phyloP scores from a whole-genome alignment of 1,140 invertebrate genomes.

The Ylistrum balloti region DNA sequence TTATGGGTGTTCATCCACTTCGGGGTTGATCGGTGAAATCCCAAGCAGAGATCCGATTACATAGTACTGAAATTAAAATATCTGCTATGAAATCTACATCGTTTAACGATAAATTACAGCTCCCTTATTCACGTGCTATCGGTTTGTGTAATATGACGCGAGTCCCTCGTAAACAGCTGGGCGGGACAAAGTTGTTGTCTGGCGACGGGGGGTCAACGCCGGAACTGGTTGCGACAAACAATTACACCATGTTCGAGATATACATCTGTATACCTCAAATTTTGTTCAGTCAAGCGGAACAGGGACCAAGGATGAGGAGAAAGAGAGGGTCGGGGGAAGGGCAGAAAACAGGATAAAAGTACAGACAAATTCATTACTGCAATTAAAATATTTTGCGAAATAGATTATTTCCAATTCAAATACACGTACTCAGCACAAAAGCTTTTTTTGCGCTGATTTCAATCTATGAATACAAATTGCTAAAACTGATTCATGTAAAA shows the following conservation, averaged over 20 bases:
- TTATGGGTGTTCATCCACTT: not conserved
- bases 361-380: no score
- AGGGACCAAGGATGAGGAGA: not conserved
- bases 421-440: no score
- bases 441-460: no score
- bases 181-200: constrained; percentile 11
- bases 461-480: no score
- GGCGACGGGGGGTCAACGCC: constrained; percentile 13
- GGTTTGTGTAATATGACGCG: not conserved
- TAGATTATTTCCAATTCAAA: no score
- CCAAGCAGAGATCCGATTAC: not conserved
- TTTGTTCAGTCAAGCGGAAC: not conserved
- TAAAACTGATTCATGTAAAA: no score
- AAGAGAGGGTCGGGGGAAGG: not conserved
- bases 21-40: not conserved
- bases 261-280: not conserved
- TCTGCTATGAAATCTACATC: not conserved
- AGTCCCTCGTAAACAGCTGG: constrained; percentile 6
- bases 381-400: no score
- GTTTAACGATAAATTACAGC: not conserved
- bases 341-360: not conserved
- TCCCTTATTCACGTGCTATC: not conserved
- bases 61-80: not conserved
- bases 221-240: not conserved
- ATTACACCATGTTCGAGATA: not conserved